phyloP scores from a whole-genome alignment of 2,888 invertebrate genomes.

The Tetanocera ferruginea region DNA sequence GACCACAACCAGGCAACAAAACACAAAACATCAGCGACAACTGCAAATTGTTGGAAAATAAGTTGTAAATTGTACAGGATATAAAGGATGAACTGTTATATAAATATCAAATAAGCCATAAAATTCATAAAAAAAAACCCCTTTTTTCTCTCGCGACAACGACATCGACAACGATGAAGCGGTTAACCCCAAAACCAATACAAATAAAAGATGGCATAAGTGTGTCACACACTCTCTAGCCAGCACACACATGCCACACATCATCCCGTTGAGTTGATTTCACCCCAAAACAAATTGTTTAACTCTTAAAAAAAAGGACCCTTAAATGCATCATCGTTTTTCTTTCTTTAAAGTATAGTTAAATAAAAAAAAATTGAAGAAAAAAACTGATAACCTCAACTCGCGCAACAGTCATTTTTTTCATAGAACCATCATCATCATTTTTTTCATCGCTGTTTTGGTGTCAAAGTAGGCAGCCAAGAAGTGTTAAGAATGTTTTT shows the following conservation, averaged over 20 bases:
- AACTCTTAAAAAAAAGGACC: too few species aligned
- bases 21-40: neutral
- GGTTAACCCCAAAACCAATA: slow-evolving; percentile 29
- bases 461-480: too few species aligned
- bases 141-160: slow-evolving; percentile 4
- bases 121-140: slow-evolving; percentile 6
- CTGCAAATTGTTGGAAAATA: slow-evolving; percentile 2
- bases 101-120: neutral
- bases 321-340: neutral
- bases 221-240: neutral
- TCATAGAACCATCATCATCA: neutral
- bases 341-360: neutral
- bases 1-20: neutral
- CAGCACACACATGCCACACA: neutral
- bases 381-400: neutral
- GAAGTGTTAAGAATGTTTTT: neutral
- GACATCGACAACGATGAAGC: neutral
- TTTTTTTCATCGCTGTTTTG: too few species aligned
- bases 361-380: neutral
- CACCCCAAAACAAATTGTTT: neutral
- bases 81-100: neutral
- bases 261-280: neutral
- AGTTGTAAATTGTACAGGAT: neutral
- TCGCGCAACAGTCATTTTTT: neutral
- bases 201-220: neutral